Evolutionary conservation across 53 echinoderm and acorn worm species (phyloP).

Genomic region (Zoroaster sp.): DNA sequence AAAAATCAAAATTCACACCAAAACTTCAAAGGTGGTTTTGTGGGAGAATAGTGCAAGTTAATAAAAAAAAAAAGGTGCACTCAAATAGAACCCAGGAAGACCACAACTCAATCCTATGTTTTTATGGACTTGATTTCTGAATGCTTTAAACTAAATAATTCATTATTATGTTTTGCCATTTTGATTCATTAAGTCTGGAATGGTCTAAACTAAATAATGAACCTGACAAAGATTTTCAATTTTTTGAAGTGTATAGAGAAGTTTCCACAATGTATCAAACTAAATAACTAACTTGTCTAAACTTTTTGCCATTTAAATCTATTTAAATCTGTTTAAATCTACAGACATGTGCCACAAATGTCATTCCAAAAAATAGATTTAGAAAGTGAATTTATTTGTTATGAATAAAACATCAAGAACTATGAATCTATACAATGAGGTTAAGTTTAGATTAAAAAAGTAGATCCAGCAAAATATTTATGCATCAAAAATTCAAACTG

Average conservation of each 20-base stretch:
- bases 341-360: too few relatives aligned
- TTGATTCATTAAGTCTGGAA: not conserved
- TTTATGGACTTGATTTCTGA: too few relatives aligned
- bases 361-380: too few relatives aligned
- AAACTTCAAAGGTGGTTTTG: not conserved
- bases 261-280: not conserved
- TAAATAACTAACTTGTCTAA: not conserved
- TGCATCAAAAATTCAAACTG: too few relatives aligned
- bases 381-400: too few relatives aligned
- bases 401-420: too few relatives aligned
- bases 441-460: too few relatives aligned
- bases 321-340: not conserved
- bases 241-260: too few relatives aligned
- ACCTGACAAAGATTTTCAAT: not conserved
- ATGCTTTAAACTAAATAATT: not conserved
- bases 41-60: not conserved
- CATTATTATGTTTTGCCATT: not conserved
- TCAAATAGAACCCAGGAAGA: not conserved
- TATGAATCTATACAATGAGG: too few relatives aligned
- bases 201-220: not conserved
- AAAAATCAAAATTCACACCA: not conserved
- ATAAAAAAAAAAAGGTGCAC: not conserved
- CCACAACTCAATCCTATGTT: not conserved
- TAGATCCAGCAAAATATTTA: too few relatives aligned
- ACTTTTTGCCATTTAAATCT: not conserved